Percentiles rank a stretch among this genome's conserved stretches.
phyloP scores from a whole-genome alignment of 1,140 invertebrate genomes.

The Dryas iulia region DNA sequence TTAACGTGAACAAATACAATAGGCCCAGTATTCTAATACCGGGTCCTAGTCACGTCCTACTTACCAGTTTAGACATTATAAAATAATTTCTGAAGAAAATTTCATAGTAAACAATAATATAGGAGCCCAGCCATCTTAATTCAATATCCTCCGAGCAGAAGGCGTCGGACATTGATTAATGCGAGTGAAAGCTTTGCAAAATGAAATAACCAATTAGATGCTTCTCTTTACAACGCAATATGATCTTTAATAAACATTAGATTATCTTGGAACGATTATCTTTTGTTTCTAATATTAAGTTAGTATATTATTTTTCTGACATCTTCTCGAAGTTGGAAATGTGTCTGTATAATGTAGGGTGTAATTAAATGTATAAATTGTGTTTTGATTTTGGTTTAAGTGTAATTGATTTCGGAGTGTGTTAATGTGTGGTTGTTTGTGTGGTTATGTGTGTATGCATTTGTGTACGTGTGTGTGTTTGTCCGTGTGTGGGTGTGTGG shows the following conservation, averaged over 20 bases:
- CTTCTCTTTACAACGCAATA: neutral
- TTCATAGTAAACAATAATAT: neutral
- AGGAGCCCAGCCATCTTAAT: neutral
- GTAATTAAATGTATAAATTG: no score
- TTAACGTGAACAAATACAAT: no score
- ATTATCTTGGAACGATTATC: neutral
- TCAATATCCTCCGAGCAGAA: neutral
- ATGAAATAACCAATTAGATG: slow-evolving; percentile 4
- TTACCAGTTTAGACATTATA: no score
- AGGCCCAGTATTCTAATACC: no score
- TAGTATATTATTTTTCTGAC: neutral
- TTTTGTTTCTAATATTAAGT: neutral
- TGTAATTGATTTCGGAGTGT: no score
- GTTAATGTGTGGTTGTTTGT: no score
- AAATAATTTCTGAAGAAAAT: neutral
- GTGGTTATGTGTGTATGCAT: no score
- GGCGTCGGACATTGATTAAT: slow-evolving; percentile 5
- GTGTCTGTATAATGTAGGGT: no score
- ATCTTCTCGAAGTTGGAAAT: neutral
- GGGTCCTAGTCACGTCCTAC: no score
- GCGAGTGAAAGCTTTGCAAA: neutral
- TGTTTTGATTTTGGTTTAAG: no score
- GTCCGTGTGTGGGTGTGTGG: no score
- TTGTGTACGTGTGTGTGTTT: no score
- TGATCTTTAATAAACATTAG: neutral